These are phyloP conservation scores for Bothrops jararaca DNA, from an alignment of 2,113 vertebrate genomes.

Conservation along the genomic window DNA sequence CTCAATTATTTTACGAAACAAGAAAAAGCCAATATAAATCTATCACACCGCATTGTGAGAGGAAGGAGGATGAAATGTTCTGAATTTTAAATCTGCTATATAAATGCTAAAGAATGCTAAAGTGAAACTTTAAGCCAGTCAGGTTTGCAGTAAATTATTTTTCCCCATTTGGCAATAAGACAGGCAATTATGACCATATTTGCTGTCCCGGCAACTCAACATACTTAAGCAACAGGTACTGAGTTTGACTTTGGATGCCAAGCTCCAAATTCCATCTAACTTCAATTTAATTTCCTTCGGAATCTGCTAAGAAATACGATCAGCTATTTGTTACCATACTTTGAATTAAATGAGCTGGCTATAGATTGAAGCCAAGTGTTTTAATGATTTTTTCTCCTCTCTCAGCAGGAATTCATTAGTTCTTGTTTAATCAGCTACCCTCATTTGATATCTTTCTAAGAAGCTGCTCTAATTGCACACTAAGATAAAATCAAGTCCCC, in stretches of 20 bases:
- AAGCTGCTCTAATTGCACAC: slow-evolving; percentile 29
- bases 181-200: not conserved
- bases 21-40: not conserved
- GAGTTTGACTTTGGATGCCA: not conserved
- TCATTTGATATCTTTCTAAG: slow-evolving; percentile 36
- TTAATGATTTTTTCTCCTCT: slow-evolving; percentile 47
- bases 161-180: slow-evolving; percentile 1
- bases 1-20: not conserved
- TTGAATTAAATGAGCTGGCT: slow-evolving; percentile 30
- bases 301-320: slow-evolving; percentile 16
- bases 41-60: not conserved
- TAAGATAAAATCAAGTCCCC: slow-evolving; percentile 18
- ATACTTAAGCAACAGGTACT: not conserved
- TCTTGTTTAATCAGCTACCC: slow-evolving; percentile 45
- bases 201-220: not conserved
- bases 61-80: not conserved
- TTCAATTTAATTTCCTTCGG: slow-evolving; percentile 2
- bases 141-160: slow-evolving; percentile 16
- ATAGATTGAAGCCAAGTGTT: slow-evolving; percentile 41
- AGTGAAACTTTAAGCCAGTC: not conserved
- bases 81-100: slow-evolving; percentile 1
- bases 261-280: slow-evolving; percentile 22
- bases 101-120: slow-evolving; percentile 19
- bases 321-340: slow-evolving; percentile 37
- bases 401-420: slow-evolving; percentile 44